Percentiles rank a stretch among this genome's conserved stretches.
Conservation (phyloP, 2,113 vertebrate species). For the Toxostoma redivivum region DNA sequence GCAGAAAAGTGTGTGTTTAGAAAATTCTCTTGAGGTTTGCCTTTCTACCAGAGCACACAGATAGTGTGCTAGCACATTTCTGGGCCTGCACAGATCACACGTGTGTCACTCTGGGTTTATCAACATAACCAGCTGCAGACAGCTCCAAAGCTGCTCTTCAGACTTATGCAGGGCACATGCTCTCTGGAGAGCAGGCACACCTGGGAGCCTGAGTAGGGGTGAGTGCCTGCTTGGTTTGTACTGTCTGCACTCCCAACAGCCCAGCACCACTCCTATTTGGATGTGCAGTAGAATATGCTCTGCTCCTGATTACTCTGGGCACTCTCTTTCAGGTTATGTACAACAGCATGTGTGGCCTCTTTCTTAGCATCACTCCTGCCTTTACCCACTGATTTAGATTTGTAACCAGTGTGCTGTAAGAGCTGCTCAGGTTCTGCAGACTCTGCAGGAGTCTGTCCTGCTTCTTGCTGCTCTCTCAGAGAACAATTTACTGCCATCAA, state of each 20-base stretch:
- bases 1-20: background rate
- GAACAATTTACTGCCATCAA: background rate
- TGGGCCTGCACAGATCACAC: fast-evolving
- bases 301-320: background rate
- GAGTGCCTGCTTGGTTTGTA: background rate
- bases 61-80: background rate
- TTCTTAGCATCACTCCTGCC: background rate
- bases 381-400: background rate
- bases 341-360: background rate
- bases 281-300: background rate
- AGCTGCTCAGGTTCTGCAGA: background rate
- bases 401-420: background rate
- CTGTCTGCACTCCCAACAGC: background rate
- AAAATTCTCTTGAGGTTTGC: background rate
- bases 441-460: background rate
- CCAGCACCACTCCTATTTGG: background rate
- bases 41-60: background rate
- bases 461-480: background rate
- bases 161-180: fast-evolving
- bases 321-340: background rate
- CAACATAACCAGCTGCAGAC: background rate
- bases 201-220: background rate
- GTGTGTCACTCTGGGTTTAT: fast-evolving
- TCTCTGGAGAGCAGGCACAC: background rate
- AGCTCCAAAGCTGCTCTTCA: background rate